Evolutionary conservation across 2,797 vertebrate genomes (phyloP).

Genomic region (Emydoidea blandingii): DNA sequence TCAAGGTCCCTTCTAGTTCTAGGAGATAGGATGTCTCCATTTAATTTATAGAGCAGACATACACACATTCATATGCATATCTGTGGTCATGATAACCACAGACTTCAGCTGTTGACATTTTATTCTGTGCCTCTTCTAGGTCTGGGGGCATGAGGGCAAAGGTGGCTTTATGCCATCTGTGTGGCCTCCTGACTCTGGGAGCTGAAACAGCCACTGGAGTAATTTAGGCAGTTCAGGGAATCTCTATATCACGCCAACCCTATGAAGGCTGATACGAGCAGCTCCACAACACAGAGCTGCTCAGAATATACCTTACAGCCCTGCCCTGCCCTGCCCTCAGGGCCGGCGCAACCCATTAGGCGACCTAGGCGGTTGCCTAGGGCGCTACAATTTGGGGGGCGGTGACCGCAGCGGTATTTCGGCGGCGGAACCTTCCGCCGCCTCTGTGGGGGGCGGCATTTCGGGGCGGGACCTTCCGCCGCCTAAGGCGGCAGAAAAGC

Average conservation of each 20-base stretch:
- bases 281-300: background rate
- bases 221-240: background rate
- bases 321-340: background rate
- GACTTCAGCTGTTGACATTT: fast-evolving
- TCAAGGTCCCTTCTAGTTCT: too few species aligned
- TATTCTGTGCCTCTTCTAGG: background rate
- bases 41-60: background rate
- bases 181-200: background rate
- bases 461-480: too few species aligned
- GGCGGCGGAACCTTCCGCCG: too few species aligned
- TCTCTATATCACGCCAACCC: background rate
- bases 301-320: background rate
- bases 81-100: background rate
- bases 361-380: too few species aligned
- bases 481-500: too few species aligned
- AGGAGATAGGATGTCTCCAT: too few species aligned
- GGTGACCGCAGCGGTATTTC: too few species aligned
- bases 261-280: background rate
- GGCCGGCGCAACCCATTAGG: too few species aligned
- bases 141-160: background rate
- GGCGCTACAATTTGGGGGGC: too few species aligned
- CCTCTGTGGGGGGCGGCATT: too few species aligned
- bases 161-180: background rate
- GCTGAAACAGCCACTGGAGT: background rate
- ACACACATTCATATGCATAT: fast-evolving